Conservation (phyloP, 2,797 vertebrate species). For the Strix occidentalis region DNA sequence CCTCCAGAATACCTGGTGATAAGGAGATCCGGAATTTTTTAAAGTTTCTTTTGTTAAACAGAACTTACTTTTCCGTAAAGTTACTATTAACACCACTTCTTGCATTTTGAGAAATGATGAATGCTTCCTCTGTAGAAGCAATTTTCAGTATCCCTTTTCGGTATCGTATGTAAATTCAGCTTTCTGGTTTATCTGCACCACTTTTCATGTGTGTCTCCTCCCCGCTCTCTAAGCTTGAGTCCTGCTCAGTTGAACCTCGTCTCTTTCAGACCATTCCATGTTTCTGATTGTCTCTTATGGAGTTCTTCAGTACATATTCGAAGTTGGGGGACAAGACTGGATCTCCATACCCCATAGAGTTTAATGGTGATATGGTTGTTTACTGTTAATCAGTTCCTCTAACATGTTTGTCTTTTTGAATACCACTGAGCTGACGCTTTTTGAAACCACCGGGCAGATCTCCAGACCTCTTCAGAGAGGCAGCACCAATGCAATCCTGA, state of each 20-base stretch:
- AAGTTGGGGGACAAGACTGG: neutral
- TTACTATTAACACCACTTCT: fast-evolving
- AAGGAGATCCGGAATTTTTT: neutral
- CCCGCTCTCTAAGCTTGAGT: fast-evolving
- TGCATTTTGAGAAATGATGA: neutral
- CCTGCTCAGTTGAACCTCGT: fast-evolving
- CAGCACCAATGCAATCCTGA: neutral
- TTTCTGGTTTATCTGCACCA: neutral
- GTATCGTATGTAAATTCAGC: neutral
- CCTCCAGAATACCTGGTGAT: neutral
- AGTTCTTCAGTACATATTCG: fast-evolving
- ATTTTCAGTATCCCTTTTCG: neutral
- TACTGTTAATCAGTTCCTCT: neutral
- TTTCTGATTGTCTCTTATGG: neutral
- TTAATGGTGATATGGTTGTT: fast-evolving
- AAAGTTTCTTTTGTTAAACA: neutral
- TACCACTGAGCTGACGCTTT: neutral
- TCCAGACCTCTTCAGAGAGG: neutral
- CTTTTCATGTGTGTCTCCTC: neutral
- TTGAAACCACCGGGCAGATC: neutral
- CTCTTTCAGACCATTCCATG: fast-evolving
- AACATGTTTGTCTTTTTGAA: neutral
- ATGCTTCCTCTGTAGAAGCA: neutral
- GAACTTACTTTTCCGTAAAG: neutral
- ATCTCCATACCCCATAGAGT: fast-evolving